Percentiles rank a stretch among this genome's conserved stretches.
Conservation (phyloP, 2,113 vertebrate species). For the Pteropus alecto region DNA sequence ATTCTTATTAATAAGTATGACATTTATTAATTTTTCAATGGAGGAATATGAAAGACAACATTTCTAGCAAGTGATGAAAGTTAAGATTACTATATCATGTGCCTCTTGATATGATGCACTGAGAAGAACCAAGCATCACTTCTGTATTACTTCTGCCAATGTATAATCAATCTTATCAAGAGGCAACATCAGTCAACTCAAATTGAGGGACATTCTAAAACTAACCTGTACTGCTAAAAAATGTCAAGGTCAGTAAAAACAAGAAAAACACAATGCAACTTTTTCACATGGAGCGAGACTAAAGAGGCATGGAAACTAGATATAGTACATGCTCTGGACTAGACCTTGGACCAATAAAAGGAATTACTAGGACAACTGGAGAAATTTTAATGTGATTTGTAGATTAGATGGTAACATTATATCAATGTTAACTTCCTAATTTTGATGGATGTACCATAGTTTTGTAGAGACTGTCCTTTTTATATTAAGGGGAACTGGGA, state of each 20-base stretch:
- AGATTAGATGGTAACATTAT: neutral
- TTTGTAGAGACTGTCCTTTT: neutral
- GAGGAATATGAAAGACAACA: neutral
- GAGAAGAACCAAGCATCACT: neutral
- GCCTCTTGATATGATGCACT: neutral
- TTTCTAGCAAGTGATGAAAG: neutral
- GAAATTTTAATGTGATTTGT: neutral
- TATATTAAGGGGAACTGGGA: neutral
- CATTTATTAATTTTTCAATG: neutral
- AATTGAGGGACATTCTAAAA: neutral
- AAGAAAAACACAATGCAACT: neutral
- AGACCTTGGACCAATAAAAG: neutral
- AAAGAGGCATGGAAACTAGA: neutral
- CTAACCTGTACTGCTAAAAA: neutral
- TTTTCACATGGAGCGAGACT: neutral
- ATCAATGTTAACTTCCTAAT: neutral
- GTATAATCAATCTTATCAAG: neutral
- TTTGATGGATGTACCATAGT: neutral
- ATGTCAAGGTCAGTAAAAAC: neutral
- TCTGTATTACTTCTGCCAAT: neutral
- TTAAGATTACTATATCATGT: neutral
- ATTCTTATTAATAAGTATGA: neutral
- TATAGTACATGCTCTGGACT: neutral
- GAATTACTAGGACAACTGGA: neutral
- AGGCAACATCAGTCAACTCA: neutral